Evolutionary conservation across 1,140 invertebrate species (phyloP).

Genomic region (Ceratosolen solmsi): DNA sequence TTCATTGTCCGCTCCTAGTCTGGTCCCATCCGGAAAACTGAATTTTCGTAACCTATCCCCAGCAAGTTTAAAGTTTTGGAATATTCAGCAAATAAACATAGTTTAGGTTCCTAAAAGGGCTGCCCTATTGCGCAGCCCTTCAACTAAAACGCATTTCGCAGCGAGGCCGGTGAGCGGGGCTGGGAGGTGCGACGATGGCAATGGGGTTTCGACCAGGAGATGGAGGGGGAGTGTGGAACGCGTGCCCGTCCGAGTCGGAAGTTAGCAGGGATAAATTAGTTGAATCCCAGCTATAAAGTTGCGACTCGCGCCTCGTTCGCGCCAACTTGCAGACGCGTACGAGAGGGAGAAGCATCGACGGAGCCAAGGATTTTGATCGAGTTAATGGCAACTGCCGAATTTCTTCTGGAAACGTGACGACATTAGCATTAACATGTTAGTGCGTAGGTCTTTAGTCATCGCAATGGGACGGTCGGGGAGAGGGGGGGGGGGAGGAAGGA

Average conservation of each 20-base stretch:
- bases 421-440: slow-evolving; percentile 32
- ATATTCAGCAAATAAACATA: slow-evolving; percentile 50
- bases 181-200: no score
- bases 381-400: slow-evolving; percentile 24
- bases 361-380: slow-evolving; percentile 33
- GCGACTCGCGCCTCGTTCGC: neutral
- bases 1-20: neutral
- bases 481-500: no score
- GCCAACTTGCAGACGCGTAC: neutral
- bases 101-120: no score
- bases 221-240: neutral
- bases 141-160: slow-evolving; percentile 32
- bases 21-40: neutral
- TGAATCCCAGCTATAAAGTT: slow-evolving; percentile 48
- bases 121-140: neutral
- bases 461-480: no score
- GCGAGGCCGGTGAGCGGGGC: neutral
- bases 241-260: slow-evolving; percentile 40
- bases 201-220: neutral
- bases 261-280: slow-evolving; percentile 50
- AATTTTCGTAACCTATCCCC: slow-evolving; percentile 29
- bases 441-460: neutral
- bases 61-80: slow-evolving; percentile 36
- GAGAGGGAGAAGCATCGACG: neutral
- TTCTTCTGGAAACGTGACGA: slow-evolving; percentile 10